Evolutionary conservation across 2,113 vertebrate genomes (phyloP).

Genomic region (Ia io): DNA sequence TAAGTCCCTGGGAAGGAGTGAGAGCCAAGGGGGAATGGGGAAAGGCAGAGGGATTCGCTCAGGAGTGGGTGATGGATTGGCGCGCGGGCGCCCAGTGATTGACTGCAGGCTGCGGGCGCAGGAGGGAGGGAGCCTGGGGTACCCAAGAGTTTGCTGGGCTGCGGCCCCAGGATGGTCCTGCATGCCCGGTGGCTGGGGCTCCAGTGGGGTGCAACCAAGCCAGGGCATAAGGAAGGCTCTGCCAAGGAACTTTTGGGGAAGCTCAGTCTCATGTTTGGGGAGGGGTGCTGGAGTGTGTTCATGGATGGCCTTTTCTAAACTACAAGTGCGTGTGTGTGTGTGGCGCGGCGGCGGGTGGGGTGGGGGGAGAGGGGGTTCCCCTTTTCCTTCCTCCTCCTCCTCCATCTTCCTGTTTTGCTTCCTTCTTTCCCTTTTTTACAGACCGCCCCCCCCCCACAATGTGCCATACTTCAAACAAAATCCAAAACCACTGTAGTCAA

Average conservation of each 20-base stretch:
- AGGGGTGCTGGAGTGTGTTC: not conserved
- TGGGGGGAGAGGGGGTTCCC: too few relatives aligned
- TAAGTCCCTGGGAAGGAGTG: not conserved
- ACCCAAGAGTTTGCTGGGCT: constrained; percentile 43
- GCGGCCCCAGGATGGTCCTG: not conserved
- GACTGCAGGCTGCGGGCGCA: not conserved
- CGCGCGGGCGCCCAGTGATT: not conserved
- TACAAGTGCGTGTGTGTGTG: not conserved
- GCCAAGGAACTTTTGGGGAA: constrained; percentile 50
- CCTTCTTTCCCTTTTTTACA: not conserved
- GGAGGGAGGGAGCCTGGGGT: not conserved
- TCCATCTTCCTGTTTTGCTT: not conserved
- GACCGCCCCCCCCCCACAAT: not conserved
- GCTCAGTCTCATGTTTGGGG: not conserved
- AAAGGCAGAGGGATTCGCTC: not conserved
- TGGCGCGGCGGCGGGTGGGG: too few relatives aligned
- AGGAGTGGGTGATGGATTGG: not conserved
- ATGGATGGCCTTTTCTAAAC: not conserved
- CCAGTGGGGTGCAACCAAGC: not conserved
- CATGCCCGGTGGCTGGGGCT: not conserved
- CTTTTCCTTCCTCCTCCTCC: not conserved
- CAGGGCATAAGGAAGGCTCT: not conserved
- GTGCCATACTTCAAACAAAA: constrained; percentile 1
- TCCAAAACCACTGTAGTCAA: not conserved
- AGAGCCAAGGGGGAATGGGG: not conserved